Conservation (phyloP, 35 echinoderm and acorn worm species). For the Heliocidaris erythrogramma region DNA sequence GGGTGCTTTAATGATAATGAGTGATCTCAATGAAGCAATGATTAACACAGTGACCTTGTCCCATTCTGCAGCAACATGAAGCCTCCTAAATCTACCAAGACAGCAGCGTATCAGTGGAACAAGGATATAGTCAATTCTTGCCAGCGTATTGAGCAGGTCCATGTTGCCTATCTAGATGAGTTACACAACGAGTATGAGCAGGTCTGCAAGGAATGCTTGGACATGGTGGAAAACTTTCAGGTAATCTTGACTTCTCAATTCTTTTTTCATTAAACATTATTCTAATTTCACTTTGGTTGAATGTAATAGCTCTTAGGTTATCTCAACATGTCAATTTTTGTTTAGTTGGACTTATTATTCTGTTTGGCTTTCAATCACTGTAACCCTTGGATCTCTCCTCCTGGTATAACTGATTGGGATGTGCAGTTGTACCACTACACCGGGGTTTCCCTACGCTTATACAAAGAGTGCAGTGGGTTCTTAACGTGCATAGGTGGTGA, state of each 20-base stretch:
- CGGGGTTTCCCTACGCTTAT: too few species aligned
- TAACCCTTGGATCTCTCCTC: too few species aligned
- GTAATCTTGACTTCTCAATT: constrained; percentile 30
- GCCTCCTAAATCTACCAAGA: constrained; percentile 93
- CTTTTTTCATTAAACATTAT: too few species aligned
- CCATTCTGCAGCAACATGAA: constrained; percentile 83
- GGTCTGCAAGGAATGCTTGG: constrained; percentile 92
- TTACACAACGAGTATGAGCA: constrained; percentile 95
- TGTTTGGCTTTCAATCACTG: too few species aligned
- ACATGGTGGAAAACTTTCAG: constrained; percentile 82
- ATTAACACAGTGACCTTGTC: background rate
- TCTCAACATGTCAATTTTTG: too few species aligned
- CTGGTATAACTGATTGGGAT: too few species aligned
- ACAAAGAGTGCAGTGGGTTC: too few species aligned
- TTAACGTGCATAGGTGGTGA: too few species aligned
- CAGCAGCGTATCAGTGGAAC: constrained; percentile 95
- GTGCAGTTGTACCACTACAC: too few species aligned
- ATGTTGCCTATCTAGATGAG: constrained; percentile 78
- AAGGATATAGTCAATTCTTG: constrained; percentile 70
- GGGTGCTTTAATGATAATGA: background rate
- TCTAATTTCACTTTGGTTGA: too few species aligned
- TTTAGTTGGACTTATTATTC: too few species aligned
- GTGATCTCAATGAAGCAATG: constrained; percentile 23
- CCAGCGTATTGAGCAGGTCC: constrained; percentile 87
- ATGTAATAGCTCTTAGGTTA: too few species aligned